Conservation (phyloP, 1,140 invertebrate species). For the Parapsyche elsis region DNA sequence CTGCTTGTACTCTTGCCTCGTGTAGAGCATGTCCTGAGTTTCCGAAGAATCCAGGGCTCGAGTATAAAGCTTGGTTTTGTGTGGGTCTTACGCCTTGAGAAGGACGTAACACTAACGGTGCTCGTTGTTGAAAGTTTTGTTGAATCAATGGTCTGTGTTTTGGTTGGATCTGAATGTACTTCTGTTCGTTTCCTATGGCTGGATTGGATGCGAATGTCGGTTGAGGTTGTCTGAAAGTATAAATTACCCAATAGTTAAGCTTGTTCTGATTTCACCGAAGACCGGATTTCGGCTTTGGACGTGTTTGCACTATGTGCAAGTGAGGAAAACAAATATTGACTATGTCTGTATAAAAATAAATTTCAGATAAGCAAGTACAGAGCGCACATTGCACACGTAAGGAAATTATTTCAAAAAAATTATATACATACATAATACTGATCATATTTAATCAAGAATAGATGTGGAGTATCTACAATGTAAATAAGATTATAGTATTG, state of each 20-base stretch:
- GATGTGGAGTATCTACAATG: no score
- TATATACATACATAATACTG: no score
- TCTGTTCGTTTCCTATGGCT: constrained; percentile 33
- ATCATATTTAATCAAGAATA: no score
- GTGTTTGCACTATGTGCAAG: no score
- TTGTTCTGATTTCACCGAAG: background rate
- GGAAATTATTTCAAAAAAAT: no score
- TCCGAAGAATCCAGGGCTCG: constrained; percentile 44
- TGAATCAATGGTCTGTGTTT: constrained; percentile 41
- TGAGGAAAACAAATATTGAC: no score
- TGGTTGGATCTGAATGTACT: constrained; percentile 49
- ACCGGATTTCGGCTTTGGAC: background rate
- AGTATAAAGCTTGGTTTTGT: constrained; percentile 44
- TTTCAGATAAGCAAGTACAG: no score
- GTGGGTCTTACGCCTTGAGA: constrained; percentile 46
- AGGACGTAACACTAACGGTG: constrained; percentile 43
- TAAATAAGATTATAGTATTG: no score
- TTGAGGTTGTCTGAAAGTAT: constrained; percentile 46
- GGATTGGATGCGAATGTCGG: constrained; percentile 27
- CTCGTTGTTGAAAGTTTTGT: constrained; percentile 40
- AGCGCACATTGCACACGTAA: no score
- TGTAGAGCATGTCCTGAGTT: constrained; percentile 46
- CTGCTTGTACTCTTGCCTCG: constrained; percentile 54
- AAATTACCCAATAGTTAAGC: constrained; percentile 8
- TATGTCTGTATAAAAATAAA: no score